A percentile compares a stretch with the other conserved stretches of the same genome.
phyloP scores from a whole-genome alignment of 2,113 vertebrate genomes.

The Tapirus terrestris region DNA sequence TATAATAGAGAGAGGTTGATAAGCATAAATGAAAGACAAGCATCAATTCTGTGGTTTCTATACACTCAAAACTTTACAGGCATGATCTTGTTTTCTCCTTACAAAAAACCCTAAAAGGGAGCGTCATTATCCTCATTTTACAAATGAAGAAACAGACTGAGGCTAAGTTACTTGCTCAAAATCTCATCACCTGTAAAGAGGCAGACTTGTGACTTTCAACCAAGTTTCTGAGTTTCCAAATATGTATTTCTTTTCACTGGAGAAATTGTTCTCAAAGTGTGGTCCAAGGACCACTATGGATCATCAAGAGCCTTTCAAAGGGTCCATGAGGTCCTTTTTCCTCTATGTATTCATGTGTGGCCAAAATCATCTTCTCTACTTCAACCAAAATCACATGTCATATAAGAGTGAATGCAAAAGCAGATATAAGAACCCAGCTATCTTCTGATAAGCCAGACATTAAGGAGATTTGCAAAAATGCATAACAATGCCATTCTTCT shows the following conservation, averaged over 20 bases:
- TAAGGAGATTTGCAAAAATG: not conserved
- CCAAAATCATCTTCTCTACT: not conserved
- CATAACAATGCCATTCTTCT: not conserved
- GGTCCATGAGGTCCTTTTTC: not conserved
- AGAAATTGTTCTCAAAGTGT: not conserved
- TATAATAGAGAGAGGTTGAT: not conserved
- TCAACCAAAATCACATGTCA: not conserved
- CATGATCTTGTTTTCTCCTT: not conserved
- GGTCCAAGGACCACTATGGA: not conserved
- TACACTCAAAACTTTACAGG: not conserved
- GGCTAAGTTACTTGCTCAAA: not conserved
- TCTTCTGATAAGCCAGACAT: not conserved
- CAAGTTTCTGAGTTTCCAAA: constrained; percentile 13
- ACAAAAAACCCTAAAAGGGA: not conserved
- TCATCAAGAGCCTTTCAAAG: not conserved
- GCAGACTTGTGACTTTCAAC: not conserved
- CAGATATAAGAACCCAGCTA: not conserved
- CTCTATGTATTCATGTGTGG: not conserved
- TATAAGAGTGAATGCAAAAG: not conserved
- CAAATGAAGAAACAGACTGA: not conserved
- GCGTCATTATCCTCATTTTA: not conserved
- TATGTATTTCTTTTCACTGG: not conserved
- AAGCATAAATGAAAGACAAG: not conserved
- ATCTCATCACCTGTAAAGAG: not conserved
- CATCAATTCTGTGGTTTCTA: not conserved